A percentile compares a stretch with the other conserved stretches of the same genome.
These are phyloP conservation scores for Furnarius figulus DNA, from an alignment of 2,113 vertebrate species.

Conservation along the genomic window DNA sequence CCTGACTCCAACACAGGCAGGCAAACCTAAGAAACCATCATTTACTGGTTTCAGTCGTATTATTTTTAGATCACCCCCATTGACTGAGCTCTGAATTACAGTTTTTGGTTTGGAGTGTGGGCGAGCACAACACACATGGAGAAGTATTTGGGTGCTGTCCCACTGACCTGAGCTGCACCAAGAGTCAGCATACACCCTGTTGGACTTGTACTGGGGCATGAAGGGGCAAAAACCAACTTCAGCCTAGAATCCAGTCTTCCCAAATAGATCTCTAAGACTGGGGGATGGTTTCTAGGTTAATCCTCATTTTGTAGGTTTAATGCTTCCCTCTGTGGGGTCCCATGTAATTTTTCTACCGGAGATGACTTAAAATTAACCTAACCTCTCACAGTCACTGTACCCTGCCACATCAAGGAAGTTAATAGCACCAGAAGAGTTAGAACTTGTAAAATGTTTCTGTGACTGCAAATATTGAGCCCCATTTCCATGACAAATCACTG, in stretches of 20 bases:
- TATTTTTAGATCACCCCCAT: neutral
- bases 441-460: slow-evolving; percentile 14
- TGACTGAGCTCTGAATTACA: neutral
- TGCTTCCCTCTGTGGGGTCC: neutral
- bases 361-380: neutral
- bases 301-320: neutral
- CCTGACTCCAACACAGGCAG: rapidly evolving
- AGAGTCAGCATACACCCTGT: neutral
- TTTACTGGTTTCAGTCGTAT: neutral
- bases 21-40: neutral
- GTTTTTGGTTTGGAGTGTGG: neutral
- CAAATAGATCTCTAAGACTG: neutral
- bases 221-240: neutral
- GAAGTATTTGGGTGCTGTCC: neutral
- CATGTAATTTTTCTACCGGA: neutral
- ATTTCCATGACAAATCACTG: slow-evolving; percentile 39
- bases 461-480: slow-evolving; percentile 3
- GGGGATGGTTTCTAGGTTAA: neutral
- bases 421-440: neutral
- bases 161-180: neutral
- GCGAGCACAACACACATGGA: rapidly evolving
- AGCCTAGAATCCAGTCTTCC: neutral
- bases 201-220: neutral
- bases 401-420: neutral
- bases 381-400: neutral